These are phyloP conservation scores for Lordiphosa andalusiaca DNA, from an alignment of 2,888 invertebrate species.

Conservation along the genomic window DNA sequence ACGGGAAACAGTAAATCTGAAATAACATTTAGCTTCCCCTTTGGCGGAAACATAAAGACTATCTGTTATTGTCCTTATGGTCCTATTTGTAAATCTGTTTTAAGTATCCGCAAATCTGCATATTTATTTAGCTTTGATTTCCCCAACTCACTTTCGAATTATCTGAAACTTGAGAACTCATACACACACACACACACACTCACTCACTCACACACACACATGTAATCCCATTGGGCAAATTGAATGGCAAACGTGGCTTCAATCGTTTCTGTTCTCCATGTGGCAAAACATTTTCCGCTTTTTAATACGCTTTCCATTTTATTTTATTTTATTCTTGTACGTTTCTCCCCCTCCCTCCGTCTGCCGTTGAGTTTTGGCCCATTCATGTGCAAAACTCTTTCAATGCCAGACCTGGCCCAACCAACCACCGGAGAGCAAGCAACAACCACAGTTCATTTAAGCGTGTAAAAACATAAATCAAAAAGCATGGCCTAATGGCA, in stretches of 20 bases:
- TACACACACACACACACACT: conserved; percentile 3
- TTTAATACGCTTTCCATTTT: conserved; percentile 42
- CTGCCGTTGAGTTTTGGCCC: conserved; percentile 41
- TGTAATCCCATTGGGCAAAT: conserved; percentile 29
- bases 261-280: conserved; percentile 28
- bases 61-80: too few relatives aligned
- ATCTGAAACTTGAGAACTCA: conserved; percentile 9
- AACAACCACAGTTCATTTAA: conserved; percentile 62
- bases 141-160: conserved; percentile 8
- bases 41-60: too few relatives aligned
- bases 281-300: conserved; percentile 50
- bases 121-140: conserved; percentile 8
- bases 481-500: conserved; percentile 63
- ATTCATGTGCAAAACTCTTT: conserved; percentile 60
- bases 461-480: conserved; percentile 73
- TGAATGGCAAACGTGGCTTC: conserved; percentile 8
- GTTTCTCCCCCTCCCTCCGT: conserved; percentile 5
- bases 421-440: conserved; percentile 25
- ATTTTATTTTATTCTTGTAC: conserved; percentile 9
- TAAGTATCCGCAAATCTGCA: too few relatives aligned
- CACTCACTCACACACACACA: conserved; percentile 1
- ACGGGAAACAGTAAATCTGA: too few relatives aligned
- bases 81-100: too few relatives aligned
- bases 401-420: conserved; percentile 28
- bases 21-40: too few relatives aligned